Conservation (phyloP, 2,113 vertebrate genomes). For the Columba livia region DNA sequence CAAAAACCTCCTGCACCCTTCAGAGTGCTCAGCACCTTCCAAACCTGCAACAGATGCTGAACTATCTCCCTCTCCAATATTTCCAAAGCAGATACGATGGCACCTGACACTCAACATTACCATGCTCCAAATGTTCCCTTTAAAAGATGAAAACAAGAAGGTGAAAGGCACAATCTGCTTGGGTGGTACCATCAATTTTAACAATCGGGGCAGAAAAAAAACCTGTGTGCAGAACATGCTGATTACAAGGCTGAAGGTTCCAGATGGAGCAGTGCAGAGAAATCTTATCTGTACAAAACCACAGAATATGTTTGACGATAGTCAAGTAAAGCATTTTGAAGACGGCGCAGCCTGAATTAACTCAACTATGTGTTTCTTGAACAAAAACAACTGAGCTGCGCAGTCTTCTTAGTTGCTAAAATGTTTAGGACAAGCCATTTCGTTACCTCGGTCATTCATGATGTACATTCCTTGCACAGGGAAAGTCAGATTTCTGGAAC, state of each 20-base stretch:
- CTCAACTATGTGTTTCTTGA: fast-evolving
- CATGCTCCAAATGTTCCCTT: neutral
- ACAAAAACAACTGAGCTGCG: neutral
- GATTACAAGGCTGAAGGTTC: fast-evolving
- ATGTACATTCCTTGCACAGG: neutral
- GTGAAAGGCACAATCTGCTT: neutral
- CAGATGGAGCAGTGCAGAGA: neutral
- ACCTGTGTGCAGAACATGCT: neutral
- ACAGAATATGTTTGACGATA: neutral
- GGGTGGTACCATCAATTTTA: neutral
- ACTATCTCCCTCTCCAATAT: neutral
- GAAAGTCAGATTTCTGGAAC: neutral
- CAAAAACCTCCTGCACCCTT: neutral
- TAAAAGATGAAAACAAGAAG: neutral
- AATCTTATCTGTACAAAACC: neutral
- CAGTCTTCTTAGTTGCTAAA: neutral
- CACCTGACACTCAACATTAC: neutral
- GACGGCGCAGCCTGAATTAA: neutral
- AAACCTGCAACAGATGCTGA: neutral
- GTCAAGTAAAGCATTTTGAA: neutral
- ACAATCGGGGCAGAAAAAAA: neutral
- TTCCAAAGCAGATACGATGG: neutral
- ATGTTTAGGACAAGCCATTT: neutral
- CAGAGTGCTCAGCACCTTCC: neutral
- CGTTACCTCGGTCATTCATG: neutral